phyloP scores from a whole-genome alignment of 2,797 vertebrate species.

The Enoplosus armatus region DNA sequence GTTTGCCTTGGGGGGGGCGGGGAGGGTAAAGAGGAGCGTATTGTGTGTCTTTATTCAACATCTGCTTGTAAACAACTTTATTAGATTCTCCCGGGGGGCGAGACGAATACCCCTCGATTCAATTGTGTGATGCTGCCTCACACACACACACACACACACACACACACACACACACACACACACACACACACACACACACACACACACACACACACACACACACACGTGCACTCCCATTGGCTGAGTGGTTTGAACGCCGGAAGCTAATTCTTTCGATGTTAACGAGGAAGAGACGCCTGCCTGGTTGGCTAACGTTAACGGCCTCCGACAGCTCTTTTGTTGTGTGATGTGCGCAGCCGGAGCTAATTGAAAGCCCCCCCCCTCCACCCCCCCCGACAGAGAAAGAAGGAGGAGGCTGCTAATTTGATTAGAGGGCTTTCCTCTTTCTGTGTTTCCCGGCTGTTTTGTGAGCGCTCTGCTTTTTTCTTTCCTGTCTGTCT shows the following conservation, averaged over 20 bases:
- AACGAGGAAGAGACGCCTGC: constrained; percentile 14
- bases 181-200: constrained; percentile 3
- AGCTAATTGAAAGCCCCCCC: constrained; percentile 64
- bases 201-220: constrained; percentile 6
- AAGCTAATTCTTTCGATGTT: constrained; percentile 45
- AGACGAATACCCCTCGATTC: constrained; percentile 55
- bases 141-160: background rate
- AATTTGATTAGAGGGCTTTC: constrained; percentile 51
- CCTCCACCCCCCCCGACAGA: background rate
- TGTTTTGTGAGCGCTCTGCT: background rate
- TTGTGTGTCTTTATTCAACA: constrained; percentile 68
- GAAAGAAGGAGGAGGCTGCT: background rate
- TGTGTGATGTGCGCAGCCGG: constrained; percentile 32
- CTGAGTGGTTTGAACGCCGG: constrained; percentile 28
- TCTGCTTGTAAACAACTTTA: constrained; percentile 76
- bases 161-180: constrained; percentile 16
- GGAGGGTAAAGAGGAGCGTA: background rate
- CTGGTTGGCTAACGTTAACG: constrained; percentile 57
- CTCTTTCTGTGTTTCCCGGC: constrained; percentile 26
- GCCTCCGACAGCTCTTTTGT: constrained; percentile 71
- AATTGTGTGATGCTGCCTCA: constrained; percentile 42
- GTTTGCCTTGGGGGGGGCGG: constrained; percentile 10
- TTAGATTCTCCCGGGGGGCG: constrained; percentile 52
- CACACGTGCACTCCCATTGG: background rate
- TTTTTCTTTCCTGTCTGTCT: constrained; percentile 21